These are phyloP conservation scores for Drosophila setosimentum DNA, from an alignment of 2,888 invertebrate species.

Conservation along the genomic window DNA sequence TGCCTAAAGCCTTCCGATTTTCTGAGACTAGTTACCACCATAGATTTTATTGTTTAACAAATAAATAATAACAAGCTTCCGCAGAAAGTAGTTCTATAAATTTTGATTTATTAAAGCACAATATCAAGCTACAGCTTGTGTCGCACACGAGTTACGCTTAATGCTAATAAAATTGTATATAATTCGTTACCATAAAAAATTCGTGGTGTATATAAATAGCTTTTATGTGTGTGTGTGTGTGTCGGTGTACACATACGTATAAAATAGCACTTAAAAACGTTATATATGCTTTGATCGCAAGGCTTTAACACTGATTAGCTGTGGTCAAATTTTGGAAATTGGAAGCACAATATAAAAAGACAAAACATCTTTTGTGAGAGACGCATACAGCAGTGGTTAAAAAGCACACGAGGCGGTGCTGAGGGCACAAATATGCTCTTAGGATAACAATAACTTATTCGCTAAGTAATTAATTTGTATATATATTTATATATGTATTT, in stretches of 20 bases:
- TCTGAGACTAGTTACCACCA: neutral
- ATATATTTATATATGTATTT: constrained; percentile 33
- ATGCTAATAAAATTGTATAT: constrained; percentile 52
- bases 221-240: constrained; percentile 16
- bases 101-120: constrained; percentile 69
- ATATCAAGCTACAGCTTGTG: constrained; percentile 65
- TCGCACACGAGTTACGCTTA: constrained; percentile 62
- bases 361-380: constrained; percentile 24
- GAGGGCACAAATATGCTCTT: constrained; percentile 35
- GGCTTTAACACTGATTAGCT: constrained; percentile 24
- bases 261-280: constrained; percentile 56
- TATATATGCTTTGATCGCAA: constrained; percentile 39
- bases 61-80: neutral
- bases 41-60: neutral
- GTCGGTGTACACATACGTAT: constrained; percentile 27
- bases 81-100: constrained; percentile 23
- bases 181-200: constrained; percentile 69
- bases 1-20: neutral
- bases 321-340: constrained; percentile 49
- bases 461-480: constrained; percentile 39
- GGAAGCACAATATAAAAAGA: constrained; percentile 64
- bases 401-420: constrained; percentile 21
- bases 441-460: constrained; percentile 40
- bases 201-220: constrained; percentile 70
- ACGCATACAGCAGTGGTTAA: constrained; percentile 37